A percentile compares a stretch with the other conserved stretches of the same genome.
These are phyloP conservation scores for Drosophila prosaltans DNA, from an alignment of 1,140 invertebrate genomes.

Conservation along the genomic window DNA sequence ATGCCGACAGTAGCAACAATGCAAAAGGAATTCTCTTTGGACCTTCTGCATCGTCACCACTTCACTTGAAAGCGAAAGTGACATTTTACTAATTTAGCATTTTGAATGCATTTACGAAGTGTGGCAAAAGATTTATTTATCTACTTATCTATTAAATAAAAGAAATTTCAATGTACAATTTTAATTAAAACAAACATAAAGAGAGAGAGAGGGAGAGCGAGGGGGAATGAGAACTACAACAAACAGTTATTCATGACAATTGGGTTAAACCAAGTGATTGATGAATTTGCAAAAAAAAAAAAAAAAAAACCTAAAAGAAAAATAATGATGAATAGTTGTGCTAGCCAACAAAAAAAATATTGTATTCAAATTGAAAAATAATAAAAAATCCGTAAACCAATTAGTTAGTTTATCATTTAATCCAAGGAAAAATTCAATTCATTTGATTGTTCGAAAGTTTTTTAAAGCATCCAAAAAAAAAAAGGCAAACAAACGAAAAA, in stretches of 20 bases:
- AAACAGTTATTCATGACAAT: not conserved
- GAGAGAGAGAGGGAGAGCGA: not conserved
- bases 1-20: slow-evolving; percentile 43
- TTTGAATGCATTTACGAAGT: slow-evolving; percentile 67
- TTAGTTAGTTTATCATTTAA: slow-evolving; percentile 18
- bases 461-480: slow-evolving; percentile 31
- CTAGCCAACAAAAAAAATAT: not conserved
- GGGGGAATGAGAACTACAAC: not conserved
- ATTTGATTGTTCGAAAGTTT: not conserved
- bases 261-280: slow-evolving; percentile 1
- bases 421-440: not conserved
- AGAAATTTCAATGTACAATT: slow-evolving; percentile 41
- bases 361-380: slow-evolving; percentile 13
- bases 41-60: not conserved
- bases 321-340: not conserved
- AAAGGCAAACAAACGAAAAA: slow-evolving; percentile 29
- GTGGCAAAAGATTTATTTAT: slow-evolving; percentile 66
- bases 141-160: not conserved
- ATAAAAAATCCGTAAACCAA: slow-evolving; percentile 1
- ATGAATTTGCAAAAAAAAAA: not conserved
- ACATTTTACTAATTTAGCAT: slow-evolving; percentile 82
- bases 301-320: not conserved
- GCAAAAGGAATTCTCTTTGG: slow-evolving; percentile 32
- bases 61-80: slow-evolving; percentile 76
- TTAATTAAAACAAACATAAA: slow-evolving; percentile 59